Base-by-base conservation (phyloP, 2,888 invertebrate genomes). In the Drosophila suboccidentalis region DNA sequence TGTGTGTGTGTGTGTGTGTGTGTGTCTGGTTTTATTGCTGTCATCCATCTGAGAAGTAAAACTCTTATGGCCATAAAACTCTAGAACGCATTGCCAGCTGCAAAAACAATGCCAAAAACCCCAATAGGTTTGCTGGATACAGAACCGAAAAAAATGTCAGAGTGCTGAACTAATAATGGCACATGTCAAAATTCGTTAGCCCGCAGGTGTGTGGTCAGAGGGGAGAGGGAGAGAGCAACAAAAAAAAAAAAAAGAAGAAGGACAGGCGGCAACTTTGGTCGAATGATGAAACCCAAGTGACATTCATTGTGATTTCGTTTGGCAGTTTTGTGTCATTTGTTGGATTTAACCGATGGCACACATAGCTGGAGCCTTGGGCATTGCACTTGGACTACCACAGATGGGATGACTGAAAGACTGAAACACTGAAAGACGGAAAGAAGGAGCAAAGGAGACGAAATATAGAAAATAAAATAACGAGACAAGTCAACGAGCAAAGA, bases 161-260 rank as follows among this genome's bases (percentile, higher is more conserved):
- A 83, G 87, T 91, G 90, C 90, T 90, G 90, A 90, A 91, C 90
- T 90, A 91, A 91, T 91, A 90, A 91, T 90, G 90, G 89, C 90
- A 90, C 89, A 90, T 91, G 90, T 90, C 90, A 90, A 90, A 90
- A 90, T 90, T 91, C 87, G 80, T 90, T 90, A 72, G 78, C 80
- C 87, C 65, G 63, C 75, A 64, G 70, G 68, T 61, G 61, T 62
- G 46, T 13, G 41, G 39, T n/a, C 32, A 41, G 34, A 59, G 11
- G 19, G n/a, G 39, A 8, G 47, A 11, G 22, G 51, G 53, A 44
- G 66, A 17, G 54, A 49, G 62, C 17, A n/a, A n/a, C n/a, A n/a
- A n/a, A 10, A 3, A 11, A 34, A 11, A 11, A 11, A 11, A 34
- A 4, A 34, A 36, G 47, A 34, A 47, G 47, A 60, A 53, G 53